Base-by-base conservation (phyloP, 2,888 invertebrate genomes). In the Drosophila acutilabella region DNA sequence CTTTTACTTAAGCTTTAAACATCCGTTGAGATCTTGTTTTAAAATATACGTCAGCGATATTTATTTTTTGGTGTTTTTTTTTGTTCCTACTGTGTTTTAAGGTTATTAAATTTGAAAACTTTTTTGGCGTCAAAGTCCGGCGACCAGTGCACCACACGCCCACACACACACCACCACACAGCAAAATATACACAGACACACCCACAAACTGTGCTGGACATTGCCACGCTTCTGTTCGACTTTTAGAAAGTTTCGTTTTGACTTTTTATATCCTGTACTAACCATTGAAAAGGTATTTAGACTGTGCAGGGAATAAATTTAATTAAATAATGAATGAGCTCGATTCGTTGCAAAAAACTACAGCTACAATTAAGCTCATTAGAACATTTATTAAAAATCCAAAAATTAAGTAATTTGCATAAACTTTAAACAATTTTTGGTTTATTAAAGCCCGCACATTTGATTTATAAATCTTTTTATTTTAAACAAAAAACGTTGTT, bases 31-130 rank as follows among this genome's bases (percentile, higher is more conserved):
- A 59, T 40, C 65, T 58, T 30, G 44, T 65, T 68, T 59, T 20
- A 30, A 50, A 48, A 69, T 69, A 51, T 51, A 60, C 20, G 26
- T 33, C 48, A 68, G 54, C 65, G 53, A 47, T 53, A 59, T 62
- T 70, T 73, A 13, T 13, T 36, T 10, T 13, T 10, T 10, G 3
- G 1, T 10, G 6, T 33, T 33, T 33, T 33, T 33, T 33, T 36
- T 26, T 14, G 41, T 56, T 16, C 30, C 47, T 41, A 56, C 68
- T 80, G 65, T 74, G 70, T 85, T 86, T 80, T 77, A 80, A 83
- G 74, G 80, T 81, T 81, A 89, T 88, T 86, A 81, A 89, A 89
- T 86, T 89, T 78, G 73, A 82, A 89, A 88, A 88, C 67, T 88
- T 88, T 89, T 74, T 78, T 77, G 78, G 81, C 83, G 83, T 76